Evolutionary conservation across 2,888 invertebrate species (phyloP), one percentile per base, ranked within the genome.

Genomic region (Ophion ellenae): DNA sequence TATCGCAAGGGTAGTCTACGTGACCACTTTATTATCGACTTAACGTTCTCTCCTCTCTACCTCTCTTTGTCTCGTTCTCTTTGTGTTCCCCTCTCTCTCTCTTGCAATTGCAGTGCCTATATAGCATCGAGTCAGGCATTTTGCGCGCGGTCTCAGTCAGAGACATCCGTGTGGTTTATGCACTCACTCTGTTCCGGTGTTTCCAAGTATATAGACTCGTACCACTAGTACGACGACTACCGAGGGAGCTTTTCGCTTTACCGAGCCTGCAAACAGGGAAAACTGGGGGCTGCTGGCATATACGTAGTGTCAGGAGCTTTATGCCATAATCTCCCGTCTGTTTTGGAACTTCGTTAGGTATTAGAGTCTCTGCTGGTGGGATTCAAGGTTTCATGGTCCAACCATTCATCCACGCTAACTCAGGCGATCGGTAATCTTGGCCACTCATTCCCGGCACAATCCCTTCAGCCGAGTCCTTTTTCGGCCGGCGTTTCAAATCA

Each of bases 21-120:
- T 85, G 85, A 85, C 85, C 76, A 83, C 85, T 83, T 85, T 85
- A 85, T 85, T 85, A 85, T 85, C 82, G 85, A 85, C 85, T 85
- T 83, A 85, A 80, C 82, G 79, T 75, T 20, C 71, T 78, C 70
- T 36, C 17, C 40, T 45, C 70, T 64, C 67, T 67, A 53, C 66
- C 57, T 17, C 32, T 70, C 67, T 57, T 32, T 36, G 63, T 28
- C 63, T 24, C 47, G 47, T 47, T 47, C 57, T 57, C 69, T 70
- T 32, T 61, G 24, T 45, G 57, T 14, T n/a, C 45, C 20, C n/a
- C 69, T 64, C 57, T 47, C 67, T 61, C 24, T 40, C 14, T 61
- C 40, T 45, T n/a, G 69, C 61, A 28, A 24, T 47, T 67, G 70
- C 45, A 71, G 64, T 79, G 71, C 24, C 63, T 70, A 32, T 64